Evolutionary conservation across 2,888 invertebrate genomes (phyloP), one percentile per base, ranked within the genome.

Genomic region (Melieria omissa): DNA sequence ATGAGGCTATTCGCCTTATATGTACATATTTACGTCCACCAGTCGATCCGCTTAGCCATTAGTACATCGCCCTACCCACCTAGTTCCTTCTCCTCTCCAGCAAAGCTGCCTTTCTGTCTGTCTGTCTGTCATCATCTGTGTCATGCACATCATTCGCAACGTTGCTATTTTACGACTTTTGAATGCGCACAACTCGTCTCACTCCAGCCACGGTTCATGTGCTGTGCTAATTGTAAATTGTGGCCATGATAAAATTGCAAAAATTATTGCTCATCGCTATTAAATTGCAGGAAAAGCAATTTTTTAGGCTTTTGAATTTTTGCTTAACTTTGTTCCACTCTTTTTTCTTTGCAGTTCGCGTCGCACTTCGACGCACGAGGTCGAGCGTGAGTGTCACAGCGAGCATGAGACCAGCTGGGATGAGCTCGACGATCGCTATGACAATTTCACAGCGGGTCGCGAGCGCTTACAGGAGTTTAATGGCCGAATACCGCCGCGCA

Each of bases 351-450:
- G 46, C 77, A 87, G 87, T 82, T 84, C 85, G 75, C 83, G 86
- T 65, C 80, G 86, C 78, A 86, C 86, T 75, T 87, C 87, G 69
- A 86, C 86, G 71, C 42, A 67, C 6, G 87, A 86, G 78, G 87
- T 86, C 78, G 86, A 86, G 78, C 84, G 86, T 71, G 86, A 86
- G 76, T 86, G 83, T 79, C 85, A 83, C 73, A 86, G 86, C 76
- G 86, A 86, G 75, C 84, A 86, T 77, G 87, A 87, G 80, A 83
- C 86, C 78, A 86, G 86, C 79, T 85, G 85, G 85, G 87, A 86
- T 77, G 86, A 87, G 78, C 82, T 84, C 76, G 86, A 87, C 57
- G 87, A 86, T 79, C 87, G 86, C 75, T 86, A 82, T 77, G 83
- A 83, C 65, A 86, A 86, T 76, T 86, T 84, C 77, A 85, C 86